Base-by-base conservation (phyloP, 2,888 invertebrate species). In the Plusia festucae region DNA sequence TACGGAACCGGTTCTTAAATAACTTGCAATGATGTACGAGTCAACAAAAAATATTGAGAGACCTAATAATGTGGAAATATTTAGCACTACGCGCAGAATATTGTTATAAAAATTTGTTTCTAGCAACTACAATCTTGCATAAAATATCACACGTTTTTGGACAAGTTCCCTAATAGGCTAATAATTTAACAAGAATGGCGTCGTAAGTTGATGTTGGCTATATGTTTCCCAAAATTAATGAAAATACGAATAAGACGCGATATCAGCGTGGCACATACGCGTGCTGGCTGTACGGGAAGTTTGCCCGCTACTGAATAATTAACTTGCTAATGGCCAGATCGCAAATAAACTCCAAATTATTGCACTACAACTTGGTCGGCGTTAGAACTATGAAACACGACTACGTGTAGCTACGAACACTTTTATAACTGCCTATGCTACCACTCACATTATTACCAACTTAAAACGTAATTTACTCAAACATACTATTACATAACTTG, bases 291-390 rank as follows among this genome's bases (percentile, higher is more conserved):
- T 76, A 78, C 69, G 74, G 72, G 73, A 85, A 90, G 84, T 90
- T 86, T 76, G 84, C 81, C 79, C 74, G 77, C 84, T 77, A 81
- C 88, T 92, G 90, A 91, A 93, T 94, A 93, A 94, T 93, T 93
- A 90, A 92, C 90, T 85, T 84, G 81, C 87, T 94, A 93, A 94
- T 93, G 90, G 93, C 87, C 89, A 87, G 86, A 90, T 90, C 85
- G 90, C 92, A 92, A 93, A 93, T 93, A 93, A 92, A 92, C 90
- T 91, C 87, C 84, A 82, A 92, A 93, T 93, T 92, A 93, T 92
- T 92, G 88, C 90, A 87, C 88, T 84, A 83, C 84, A 88, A 91
- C 88, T 91, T 88, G 75, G 77, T 76, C 82, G 68, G 79, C 70
- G 82, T 84, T 81, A 81, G 79, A 80, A 83, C 82, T 84, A 83